Base-by-base conservation (phyloP, 1,140 invertebrate genomes). In the Drosophila lowei region DNA sequence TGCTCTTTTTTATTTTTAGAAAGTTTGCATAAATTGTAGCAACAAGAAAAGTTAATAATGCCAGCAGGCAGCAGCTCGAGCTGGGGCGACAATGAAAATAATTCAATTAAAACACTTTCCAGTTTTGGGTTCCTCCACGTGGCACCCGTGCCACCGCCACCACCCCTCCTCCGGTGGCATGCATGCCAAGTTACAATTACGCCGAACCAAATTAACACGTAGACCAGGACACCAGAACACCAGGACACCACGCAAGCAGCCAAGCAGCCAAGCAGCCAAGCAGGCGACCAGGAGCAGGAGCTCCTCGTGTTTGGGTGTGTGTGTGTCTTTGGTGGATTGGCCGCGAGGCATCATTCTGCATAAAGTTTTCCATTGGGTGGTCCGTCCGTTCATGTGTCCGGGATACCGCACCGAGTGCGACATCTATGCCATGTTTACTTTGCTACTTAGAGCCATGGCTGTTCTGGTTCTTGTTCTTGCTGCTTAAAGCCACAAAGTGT, bases 41-140 rank as follows among this genome's bases (percentile, higher is more conserved):
- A 75, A 78, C 80, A 85, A 85, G 81, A 84, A 74, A 84, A 89
- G 86, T 89, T 85, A 89, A 89, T 79, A 81, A 70, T 77, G 77
- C 74, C 68, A 72, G 72, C 68, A 64, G 80, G 73, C 70, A 71
- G 41, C 53, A 57, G 57, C 59, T 89, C 64, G 59, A 53, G 57
- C 72, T 84, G 65, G 71, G 68, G 79, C 74, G 80, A 89, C 80
- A 89, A 85, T 86, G 86, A 80, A 89, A 89, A 89, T 89, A 89
- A 89, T 89, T 89, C 86, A 89, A 89, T 89, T 89, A 89, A 89
- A 89, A 89, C 80, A 89, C 86, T 89, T 89, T 89, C 77, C 81
- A 86, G 72, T 79, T 81, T 66, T 70, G 52, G 59, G 60, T 42
- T 58, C 48, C 48, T 42, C 44, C 47, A 28, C 61, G 42, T 28